Evolutionary conservation across 1,140 invertebrate species (phyloP).

Genomic region (Drosophila murphyi): DNA sequence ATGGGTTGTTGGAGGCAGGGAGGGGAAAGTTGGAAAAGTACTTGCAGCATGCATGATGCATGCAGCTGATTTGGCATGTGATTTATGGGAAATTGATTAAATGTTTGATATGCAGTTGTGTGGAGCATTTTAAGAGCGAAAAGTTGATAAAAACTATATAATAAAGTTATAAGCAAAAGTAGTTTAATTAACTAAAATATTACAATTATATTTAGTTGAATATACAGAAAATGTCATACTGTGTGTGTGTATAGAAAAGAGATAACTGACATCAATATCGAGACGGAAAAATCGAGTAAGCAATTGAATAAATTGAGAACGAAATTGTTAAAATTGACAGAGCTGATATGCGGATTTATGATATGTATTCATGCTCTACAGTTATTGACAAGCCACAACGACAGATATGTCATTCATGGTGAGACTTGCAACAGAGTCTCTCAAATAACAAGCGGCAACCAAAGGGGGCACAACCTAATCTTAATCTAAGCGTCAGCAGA

Average conservation of each 20-base stretch:
- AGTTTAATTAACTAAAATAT: not conserved
- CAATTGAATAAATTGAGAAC: conserved; percentile 14
- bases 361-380: conserved; percentile 17
- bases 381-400: conserved; percentile 15
- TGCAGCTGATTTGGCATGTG: conserved; percentile 61
- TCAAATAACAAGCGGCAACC: conserved; percentile 29
- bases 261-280: not conserved
- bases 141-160: not conserved
- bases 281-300: not conserved
- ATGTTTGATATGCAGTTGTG: conserved; percentile 35
- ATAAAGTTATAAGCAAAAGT: not conserved
- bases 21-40: conserved; percentile 12
- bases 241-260: too few relatives aligned
- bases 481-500: conserved; percentile 71
- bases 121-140: not conserved
- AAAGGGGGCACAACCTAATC: conserved; percentile 54
- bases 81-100: conserved; percentile 79
- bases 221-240: too few relatives aligned
- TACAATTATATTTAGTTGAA: too few relatives aligned
- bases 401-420: conserved; percentile 27
- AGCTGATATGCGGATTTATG: conserved; percentile 42
- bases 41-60: conserved; percentile 28
- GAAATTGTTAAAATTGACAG: conserved; percentile 19
- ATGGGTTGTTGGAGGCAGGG: conserved; percentile 11
- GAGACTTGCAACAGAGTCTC: conserved; percentile 26